Base-by-base conservation (phyloP, 2,113 vertebrate species). In the Mellivora capensis region DNA sequence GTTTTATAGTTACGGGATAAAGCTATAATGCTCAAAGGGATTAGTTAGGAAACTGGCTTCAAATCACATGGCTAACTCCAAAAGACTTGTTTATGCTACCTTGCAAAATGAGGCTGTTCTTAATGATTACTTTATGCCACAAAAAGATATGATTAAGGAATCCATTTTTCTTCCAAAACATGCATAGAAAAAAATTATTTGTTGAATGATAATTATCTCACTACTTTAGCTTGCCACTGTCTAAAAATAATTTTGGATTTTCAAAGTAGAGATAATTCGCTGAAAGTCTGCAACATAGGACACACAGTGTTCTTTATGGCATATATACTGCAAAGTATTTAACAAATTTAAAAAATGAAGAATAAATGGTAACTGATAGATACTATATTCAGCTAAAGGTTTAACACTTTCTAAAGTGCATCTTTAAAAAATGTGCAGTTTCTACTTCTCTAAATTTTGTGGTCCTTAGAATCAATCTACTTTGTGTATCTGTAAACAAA, bases 211-310 rank as follows among this genome's bases (percentile, higher is more conserved):
- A 94, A 79, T 87, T 81, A 72, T 37, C 54, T 95, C 31, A 87
- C 21, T 94, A 84, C 29, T 90, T 87, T 64, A 77, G 76, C n/a
- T 44, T 95, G 67, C 49, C 81, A 57, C 23, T 42, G 76, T 25
- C 31, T 74, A 72, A 96, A 96, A 90, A 62, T 54, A 93, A 87
- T 90, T 96, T 90, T 71, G 44, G 62, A 84, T 31, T 87, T 96
- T 95, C 61, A 71, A 87, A 93, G 39, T 59, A 87, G 44, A 88
- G 52, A 64, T 17, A 95, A 74, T 27, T 54, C 10, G 31, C 10
- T 34, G 25, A 72, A 31, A 57, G n/a, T 85, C 37, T 92, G 14
- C 59, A 52, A 77, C 25, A 91, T 3, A 87, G 37, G 37, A 87
- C 15, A n/a, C 44, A 86, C 20, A 79, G 44, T 9, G 57, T 37